Base-by-base conservation (phyloP, 2,797 vertebrate genomes). In the Gymnoscopelus microlampas region DNA sequence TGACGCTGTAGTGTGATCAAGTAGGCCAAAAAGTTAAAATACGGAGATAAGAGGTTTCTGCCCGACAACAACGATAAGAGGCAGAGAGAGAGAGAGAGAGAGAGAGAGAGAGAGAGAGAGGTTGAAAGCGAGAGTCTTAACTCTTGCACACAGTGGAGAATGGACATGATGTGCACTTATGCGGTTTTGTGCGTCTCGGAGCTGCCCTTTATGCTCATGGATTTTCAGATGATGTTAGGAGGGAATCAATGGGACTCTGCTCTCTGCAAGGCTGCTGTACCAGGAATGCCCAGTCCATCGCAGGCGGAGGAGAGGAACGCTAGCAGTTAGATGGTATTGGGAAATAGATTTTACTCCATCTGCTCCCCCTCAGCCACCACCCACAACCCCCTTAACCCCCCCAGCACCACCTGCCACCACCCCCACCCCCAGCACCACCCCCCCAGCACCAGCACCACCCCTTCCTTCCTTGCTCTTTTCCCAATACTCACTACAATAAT, bases 161-260 rank as follows among this genome's bases (percentile, higher is more conserved):
- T 72, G 78, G 81, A 85, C 86, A 88, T 83, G 82, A 88, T 80
- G 85, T 90, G 86, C 86, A 85, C 87, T 89, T 90, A 88, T 89
- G 85, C 64, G 83, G 78, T 91, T 91, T 44, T 90, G 87, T 92
- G 85, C 86, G 89, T 85, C 26, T 73, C 60, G 66, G 60, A 76
- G 82, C 74, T 92, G 91, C 90, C 91, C 92, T 95, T 96, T 94
- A 89, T 93, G 93, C 93, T 93, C 93, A 96, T 94, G 89, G 95
- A 95, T 96, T 95, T 96, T 95, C 85, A 90, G 93, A 96, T 95
- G 95, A 95, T 95, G 94, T 93, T 92, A 81, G 87, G 88, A 87
- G 87, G 76, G 93, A 94, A 96, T 96, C 96, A 93, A 96, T 97
- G 94, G 83, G 79, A 65, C 77, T 88, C 93, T 93, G 95, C 19